phyloP scores from a whole-genome alignment of 2,797 vertebrate genomes.

The Hemibagrus guttatus region DNA sequence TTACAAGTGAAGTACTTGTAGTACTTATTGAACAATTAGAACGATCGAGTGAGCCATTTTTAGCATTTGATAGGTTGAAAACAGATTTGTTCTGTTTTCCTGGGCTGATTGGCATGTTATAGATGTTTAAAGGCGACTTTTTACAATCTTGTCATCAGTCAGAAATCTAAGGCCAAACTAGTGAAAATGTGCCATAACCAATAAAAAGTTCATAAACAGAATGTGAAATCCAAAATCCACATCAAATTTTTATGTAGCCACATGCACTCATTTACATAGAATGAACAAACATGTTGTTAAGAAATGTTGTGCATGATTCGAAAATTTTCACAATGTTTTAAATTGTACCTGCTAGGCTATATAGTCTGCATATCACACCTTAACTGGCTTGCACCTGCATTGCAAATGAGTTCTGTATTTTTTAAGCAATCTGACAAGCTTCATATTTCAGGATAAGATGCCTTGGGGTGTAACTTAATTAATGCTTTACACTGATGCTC shows the following conservation, averaged over 20 bases:
- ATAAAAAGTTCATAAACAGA: not conserved
- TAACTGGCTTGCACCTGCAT: conserved; percentile 4
- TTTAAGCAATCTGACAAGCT: conserved; percentile 13
- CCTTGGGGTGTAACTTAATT: conserved; percentile 11
- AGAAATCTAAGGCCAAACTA: not conserved
- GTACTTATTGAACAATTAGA: not conserved
- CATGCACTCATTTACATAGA: not conserved
- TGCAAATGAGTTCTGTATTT: conserved; percentile 16
- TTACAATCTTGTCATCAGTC: not conserved
- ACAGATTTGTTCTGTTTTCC: not conserved
- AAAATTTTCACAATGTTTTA: conserved; percentile 21
- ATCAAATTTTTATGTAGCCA: not conserved
- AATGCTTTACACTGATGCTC: conserved; percentile 1
- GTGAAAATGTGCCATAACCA: not conserved
- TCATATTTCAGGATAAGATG: not conserved
- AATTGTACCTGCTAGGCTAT: not conserved
- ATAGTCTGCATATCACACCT: not conserved
- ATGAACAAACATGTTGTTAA: too few species aligned
- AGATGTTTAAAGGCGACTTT: not conserved
- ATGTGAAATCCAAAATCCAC: not conserved
- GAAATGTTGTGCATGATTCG: not conserved
- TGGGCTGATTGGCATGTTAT: not conserved
- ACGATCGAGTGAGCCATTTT: not conserved
- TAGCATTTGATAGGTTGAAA: conserved; percentile 9
- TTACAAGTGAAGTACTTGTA: not conserved